Evolutionary conservation across 2,113 vertebrate genomes (phyloP).

Genomic region (Sceloporus undulatus): DNA sequence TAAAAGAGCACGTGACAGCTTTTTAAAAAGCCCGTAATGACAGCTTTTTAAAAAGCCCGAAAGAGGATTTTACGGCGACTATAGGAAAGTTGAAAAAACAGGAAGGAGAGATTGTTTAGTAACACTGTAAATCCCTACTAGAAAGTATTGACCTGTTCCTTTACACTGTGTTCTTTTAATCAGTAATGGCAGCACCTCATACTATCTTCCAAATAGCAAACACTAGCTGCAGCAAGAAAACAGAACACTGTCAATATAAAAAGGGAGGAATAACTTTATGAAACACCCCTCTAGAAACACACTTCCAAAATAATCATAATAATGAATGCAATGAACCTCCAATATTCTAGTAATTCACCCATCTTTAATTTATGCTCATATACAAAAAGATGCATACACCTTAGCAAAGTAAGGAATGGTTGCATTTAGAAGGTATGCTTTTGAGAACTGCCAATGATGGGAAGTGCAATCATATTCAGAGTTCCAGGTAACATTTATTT

Average conservation of each 20-base stretch:
- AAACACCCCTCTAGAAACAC: slow-evolving; percentile 36
- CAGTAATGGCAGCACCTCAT: slow-evolving; percentile 18
- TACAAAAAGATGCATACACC: not conserved
- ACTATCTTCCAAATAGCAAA: slow-evolving; percentile 21
- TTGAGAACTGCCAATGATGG: not conserved
- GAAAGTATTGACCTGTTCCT: not conserved
- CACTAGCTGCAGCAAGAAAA: not conserved
- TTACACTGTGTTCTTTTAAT: slow-evolving; percentile 38
- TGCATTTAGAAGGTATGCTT: not conserved
- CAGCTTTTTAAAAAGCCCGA: not conserved
- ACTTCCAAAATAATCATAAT: slow-evolving; percentile 47
- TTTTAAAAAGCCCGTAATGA: not conserved
- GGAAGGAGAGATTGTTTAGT: slow-evolving; percentile 7
- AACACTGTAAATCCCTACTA: not conserved
- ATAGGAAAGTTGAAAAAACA: not conserved
- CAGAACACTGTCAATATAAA: slow-evolving; percentile 37
- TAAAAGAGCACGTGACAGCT: too few species aligned
- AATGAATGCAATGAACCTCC: slow-evolving; percentile 41
- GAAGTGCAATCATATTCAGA: not conserved
- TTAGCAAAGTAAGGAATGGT: not conserved
- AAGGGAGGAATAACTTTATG: slow-evolving; percentile 26
- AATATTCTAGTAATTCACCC: slow-evolving; percentile 9
- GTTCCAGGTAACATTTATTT: not conserved
- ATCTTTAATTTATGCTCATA: slow-evolving; percentile 22
- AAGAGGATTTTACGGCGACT: not conserved